Evolutionary conservation across 2,888 invertebrate species (phyloP), one percentile per base, ranked within the genome.

Genomic region (Lepetodrilus schrolli): DNA sequence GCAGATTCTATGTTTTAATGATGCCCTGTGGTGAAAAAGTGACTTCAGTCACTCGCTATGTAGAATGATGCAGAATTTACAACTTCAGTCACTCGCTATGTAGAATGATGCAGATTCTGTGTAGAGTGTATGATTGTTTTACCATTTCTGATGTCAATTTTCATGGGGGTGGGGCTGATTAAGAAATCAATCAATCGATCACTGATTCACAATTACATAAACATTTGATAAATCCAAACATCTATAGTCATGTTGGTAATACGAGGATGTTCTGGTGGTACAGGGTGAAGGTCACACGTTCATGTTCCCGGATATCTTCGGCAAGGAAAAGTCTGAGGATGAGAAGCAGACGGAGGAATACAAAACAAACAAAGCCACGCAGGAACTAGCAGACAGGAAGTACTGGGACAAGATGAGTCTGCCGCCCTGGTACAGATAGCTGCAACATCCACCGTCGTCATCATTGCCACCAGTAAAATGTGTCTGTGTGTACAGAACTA

Each of bases 211-310:
- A 8, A 7, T 8, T n/a, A n/a, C n/a, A n/a, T n/a, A n/a, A n/a
- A n/a, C n/a, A n/a, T n/a, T n/a, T n/a, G n/a, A n/a, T n/a, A 7
- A 49, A 7, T 5, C 5, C 5, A 17, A 49, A 13, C 7, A 17
- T 49, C 49, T 13, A 38, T 38, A 10, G 13, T 8, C 38, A 38
- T 8, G 7, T 38, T 38, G 38, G 38, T 38, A 7, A 38, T 38
- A 8, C 13, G 13, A 8, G 38, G 38, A n/a, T n/a, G n/a, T 51
- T 21, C 10, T 50, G n/a, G 3, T 84, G 85, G 92, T 93, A 4
- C 91, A 96, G 96, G 94, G 94, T 0, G 94, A 93, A 87, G 93
- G 93, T 10, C 91, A 93, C 84, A 92, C 92, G 70, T 97, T 97
- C 91, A 92, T 93, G 77, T 96, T 94, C 88, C 97, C 97, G 0